Base-by-base conservation (phyloP, 2,797 vertebrate genomes). In the Numenius phaeopus region DNA sequence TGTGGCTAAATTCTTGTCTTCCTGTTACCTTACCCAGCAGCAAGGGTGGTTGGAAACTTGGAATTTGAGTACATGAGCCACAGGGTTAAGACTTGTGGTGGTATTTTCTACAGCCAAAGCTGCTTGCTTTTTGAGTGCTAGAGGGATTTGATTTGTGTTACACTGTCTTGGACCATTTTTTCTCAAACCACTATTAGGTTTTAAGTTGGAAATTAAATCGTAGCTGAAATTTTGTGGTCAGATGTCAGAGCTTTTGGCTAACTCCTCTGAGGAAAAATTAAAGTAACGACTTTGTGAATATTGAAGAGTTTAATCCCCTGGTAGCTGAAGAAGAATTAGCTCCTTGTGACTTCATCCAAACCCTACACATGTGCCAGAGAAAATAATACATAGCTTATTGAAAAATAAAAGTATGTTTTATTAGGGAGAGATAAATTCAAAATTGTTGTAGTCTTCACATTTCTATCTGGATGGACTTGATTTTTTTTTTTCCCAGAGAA, bases 211-310 rank as follows among this genome's bases (percentile, higher is more conserved):
- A 97, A 96, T 62, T 44, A 80, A 98, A 95, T 96, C 62, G 49
- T 85, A 96, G 91, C 95, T 97, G 94, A 97, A 96, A 94, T 97
- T 96, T 96, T 98, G 97, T 97, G 98, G 97, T 98, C 90, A 96
- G 64, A 88, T 95, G 86, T 75, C 70, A 88, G 70, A 95, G 76
- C 65, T 96, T 91, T 96, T 83, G 85, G 85, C 90, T 85, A 93
- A 27, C 65, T 92, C 67, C 57, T 97, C 70, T 93, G 89, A 97
- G 89, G 70, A 88, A 93, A 97, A 94, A 89, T 84, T 96, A 61
- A 77, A 84, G 71, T 90, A 62, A 64, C 61, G 65, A 17, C 42
- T 94, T 76, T 77, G 76, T 94, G 87, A 93, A 92, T 97, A 85
- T 78, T 96, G 94, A 97, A 86, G 96, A 93, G 58, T 96, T 98